Evolutionary conservation across 2,888 invertebrate species (phyloP), one percentile per base, ranked within the genome.

Genomic region (Nebria salina): DNA sequence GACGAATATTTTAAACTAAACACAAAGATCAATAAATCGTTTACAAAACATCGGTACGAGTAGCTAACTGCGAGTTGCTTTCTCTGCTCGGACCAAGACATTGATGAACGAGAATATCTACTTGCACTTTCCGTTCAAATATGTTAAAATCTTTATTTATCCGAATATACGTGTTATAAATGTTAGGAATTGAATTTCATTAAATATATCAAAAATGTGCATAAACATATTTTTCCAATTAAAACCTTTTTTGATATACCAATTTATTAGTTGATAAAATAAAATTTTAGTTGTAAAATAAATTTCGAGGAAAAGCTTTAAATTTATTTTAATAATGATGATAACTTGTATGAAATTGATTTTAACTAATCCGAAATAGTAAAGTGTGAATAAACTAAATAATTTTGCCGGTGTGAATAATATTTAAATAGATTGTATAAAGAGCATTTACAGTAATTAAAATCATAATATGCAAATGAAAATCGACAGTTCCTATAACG

Each of bases 401-500:
- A 4, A 5, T 34, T 34, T 34, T 34, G 34, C 4, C 34, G 34
- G 34, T 34, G 34, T 34, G 34, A 34, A 4, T 34, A 34, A 34
- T 34, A 34, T 34, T 34, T 34, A 34, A 54, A 54, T 54, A 54
- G 54, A 54, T 54, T 54, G 8, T 54, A 8, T 54, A 54, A 54
- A 13, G 7, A 54, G 13, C 13, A 8, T 8, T 11, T 54, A 54
- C 54, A 54, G 54, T 54, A 54, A 54, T 54, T 54, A 54, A 54
- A 54, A 11, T 54, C 54, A 54, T 8, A 13, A 54, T 54, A 54
- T 54, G 54, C 54, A 54, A 54, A 54, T 54, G 54, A 13, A 54
- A 54, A 54, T 54, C 13, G 54, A 54, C 54, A 54, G 54, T 54
- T 54, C 54, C 7, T 13, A 68, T n/a, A 68, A 68, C 68, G 68